Base-by-base conservation (phyloP, 2,797 vertebrate species). In the Poliocrania exsul region DNA sequence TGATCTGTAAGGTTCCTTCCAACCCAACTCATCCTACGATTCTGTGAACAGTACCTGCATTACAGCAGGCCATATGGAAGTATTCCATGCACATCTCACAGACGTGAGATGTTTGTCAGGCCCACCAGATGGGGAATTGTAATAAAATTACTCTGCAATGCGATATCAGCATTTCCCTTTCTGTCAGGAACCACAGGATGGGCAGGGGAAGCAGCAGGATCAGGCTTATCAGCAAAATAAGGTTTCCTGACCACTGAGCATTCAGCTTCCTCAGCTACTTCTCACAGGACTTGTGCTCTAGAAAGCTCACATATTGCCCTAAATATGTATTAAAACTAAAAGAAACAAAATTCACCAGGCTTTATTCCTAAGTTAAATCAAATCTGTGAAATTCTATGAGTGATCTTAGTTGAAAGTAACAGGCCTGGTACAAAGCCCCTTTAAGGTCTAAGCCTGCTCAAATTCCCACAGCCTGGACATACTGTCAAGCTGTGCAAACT, bases 401-500 rank as follows among this genome's bases (percentile, higher is more conserved):
- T 53, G 24, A 90, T 50, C 84, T 88, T 25, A 86, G 47, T 42
- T 19, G 19, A 84, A 81, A 95, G 26, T 17, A 77, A 61, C 33
- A 86, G n/a, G n/a, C 17, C 42, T 50, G 37, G 33, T 67, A 57
- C 2, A 0, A 90, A 85, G 49, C 3, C 29, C 33, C 35, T 81
- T 73, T 51, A 58, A 61, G 5, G 9, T 44, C 37, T 24, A 26
- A 51, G 25, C 18, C 33, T 12, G 25, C 33, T 72, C 16, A 46
- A 44, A 80, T 42, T 89, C 61, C 64, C 1, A 1, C 29, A 62
- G 57, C 49, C 84, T 80, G 57, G 60, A 35, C n/a, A 53, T n/a
- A 62, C 12, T 26, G 26, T 44, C 74, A 74, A 51, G 58, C 60
- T 87, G 51, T 61, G 74, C 60, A 70, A 67, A 38, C n/a, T 53